Conservation (phyloP, 2,888 invertebrate genomes). For the Epinotia bilunana region DNA sequence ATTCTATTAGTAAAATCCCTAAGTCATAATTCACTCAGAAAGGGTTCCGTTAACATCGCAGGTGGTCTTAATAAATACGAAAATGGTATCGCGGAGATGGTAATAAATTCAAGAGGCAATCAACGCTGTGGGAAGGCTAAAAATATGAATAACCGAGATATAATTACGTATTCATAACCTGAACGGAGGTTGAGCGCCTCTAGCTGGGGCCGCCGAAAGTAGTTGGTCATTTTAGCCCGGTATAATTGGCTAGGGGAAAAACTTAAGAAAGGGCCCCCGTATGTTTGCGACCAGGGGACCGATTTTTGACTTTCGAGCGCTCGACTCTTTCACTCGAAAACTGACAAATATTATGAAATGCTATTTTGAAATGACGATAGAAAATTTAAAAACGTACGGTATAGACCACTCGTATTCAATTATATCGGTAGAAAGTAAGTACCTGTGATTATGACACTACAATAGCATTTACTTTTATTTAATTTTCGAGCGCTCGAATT, state of each 20-base stretch:
- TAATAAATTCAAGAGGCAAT: constrained; percentile 85
- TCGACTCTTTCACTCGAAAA: no score
- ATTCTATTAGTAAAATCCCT: constrained; percentile 81
- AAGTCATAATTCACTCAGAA: constrained; percentile 78
- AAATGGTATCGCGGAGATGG: constrained; percentile 79
- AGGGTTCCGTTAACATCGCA: constrained; percentile 72
- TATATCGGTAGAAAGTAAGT: no score
- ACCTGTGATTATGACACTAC: no score
- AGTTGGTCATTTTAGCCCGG: background rate
- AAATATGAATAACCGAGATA: constrained; percentile 83
- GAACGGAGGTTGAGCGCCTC: constrained; percentile 50
- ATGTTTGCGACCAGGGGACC: no score
- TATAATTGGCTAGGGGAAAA: constrained; percentile 5
- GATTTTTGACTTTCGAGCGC: no score
- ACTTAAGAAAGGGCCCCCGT: no score
- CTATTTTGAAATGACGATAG: no score
- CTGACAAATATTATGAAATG: no score
- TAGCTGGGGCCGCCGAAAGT: background rate
- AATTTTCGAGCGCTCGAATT: no score
- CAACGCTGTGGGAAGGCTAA: constrained; percentile 81
- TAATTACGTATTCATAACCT: constrained; percentile 83
- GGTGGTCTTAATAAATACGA: constrained; percentile 84
- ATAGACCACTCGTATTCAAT: no score
- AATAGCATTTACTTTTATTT: no score
- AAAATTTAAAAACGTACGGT: no score